A percentile compares a stretch with the other conserved stretches of the same genome.
Evolutionary conservation across 2,888 invertebrate species (phyloP).

Genomic region (Carpatolechia fugitivella): DNA sequence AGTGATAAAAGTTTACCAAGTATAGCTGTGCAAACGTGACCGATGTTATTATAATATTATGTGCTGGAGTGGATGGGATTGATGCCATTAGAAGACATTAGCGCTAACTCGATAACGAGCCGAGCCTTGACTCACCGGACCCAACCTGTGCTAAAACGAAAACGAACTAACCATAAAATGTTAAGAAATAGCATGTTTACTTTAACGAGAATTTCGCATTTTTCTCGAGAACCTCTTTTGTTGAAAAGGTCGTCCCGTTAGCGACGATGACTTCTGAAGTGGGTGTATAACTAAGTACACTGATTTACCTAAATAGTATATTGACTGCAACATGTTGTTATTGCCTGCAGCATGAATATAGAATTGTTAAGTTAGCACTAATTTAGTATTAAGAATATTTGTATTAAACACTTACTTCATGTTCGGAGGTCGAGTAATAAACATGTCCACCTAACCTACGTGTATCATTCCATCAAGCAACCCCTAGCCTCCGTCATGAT

Average conservation of each 20-base stretch:
- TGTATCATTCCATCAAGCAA: too few relatives aligned
- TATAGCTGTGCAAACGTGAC: constrained; percentile 5
- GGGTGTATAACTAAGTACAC: too few relatives aligned
- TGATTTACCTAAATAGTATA: too few relatives aligned
- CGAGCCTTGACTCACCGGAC: constrained; percentile 29
- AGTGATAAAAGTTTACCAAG: neutral
- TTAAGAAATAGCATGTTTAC: neutral
- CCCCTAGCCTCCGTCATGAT: too few relatives aligned
- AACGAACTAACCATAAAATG: neutral
- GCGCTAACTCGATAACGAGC: constrained; percentile 44
- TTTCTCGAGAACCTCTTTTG: neutral
- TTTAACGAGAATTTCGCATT: neutral
- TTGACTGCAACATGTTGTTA: too few relatives aligned
- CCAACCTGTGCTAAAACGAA: constrained; percentile 32
- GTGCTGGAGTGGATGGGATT: constrained; percentile 28
- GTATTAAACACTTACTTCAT: too few relatives aligned
- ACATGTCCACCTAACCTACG: too few relatives aligned
- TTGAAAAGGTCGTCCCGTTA: constrained; percentile 23
- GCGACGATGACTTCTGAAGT: constrained; percentile 34
- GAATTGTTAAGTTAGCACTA: too few relatives aligned
- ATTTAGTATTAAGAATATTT: too few relatives aligned
- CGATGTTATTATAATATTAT: constrained; percentile 13
- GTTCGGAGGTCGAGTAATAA: too few relatives aligned
- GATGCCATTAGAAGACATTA: constrained; percentile 40
- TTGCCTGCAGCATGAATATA: too few relatives aligned